These are phyloP conservation scores for Paracanthobrama guichenoti DNA, from an alignment of 2,113 vertebrate genomes.

Conservation along the genomic window DNA sequence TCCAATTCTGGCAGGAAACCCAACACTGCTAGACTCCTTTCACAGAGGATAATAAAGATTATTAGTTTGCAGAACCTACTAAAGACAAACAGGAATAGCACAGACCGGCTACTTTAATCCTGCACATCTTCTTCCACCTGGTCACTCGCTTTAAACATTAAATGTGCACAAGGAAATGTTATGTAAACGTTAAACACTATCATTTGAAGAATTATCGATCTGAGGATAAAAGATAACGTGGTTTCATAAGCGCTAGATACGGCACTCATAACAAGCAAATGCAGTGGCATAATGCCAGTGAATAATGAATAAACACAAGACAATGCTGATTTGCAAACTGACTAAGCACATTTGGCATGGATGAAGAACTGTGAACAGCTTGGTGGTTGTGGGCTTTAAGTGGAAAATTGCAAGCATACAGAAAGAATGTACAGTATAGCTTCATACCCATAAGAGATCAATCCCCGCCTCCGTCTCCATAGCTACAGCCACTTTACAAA, in stretches of 20 bases:
- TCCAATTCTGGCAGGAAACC: constrained; percentile 32
- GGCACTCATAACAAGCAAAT: neutral
- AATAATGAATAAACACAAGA: neutral
- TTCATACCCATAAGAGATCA: neutral
- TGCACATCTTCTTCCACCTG: constrained; percentile 5
- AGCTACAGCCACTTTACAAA: neutral
- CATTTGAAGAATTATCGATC: constrained; percentile 5
- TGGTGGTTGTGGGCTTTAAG: constrained; percentile 8
- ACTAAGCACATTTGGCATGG: constrained; percentile 25
- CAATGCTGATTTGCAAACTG: constrained; percentile 19
- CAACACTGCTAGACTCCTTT: constrained; percentile 12
- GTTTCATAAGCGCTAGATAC: neutral
- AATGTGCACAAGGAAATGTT: constrained; percentile 17
- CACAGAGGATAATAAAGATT: constrained; percentile 24
- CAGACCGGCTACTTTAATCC: constrained; percentile 30
- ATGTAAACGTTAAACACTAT: neutral
- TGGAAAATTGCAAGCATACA: neutral
- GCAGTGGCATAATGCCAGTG: constrained; percentile 7
- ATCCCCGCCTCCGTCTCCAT: constrained; percentile 8
- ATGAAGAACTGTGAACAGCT: constrained; percentile 13
- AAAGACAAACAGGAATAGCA: constrained; percentile 4
- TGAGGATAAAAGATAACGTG: neutral
- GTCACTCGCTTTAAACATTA: constrained; percentile 4
- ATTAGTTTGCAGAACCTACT: constrained; percentile 17
- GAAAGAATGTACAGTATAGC: constrained; percentile 1